Base-by-base conservation (phyloP, 2,888 invertebrate genomes). In the Chorisops tibialis region DNA sequence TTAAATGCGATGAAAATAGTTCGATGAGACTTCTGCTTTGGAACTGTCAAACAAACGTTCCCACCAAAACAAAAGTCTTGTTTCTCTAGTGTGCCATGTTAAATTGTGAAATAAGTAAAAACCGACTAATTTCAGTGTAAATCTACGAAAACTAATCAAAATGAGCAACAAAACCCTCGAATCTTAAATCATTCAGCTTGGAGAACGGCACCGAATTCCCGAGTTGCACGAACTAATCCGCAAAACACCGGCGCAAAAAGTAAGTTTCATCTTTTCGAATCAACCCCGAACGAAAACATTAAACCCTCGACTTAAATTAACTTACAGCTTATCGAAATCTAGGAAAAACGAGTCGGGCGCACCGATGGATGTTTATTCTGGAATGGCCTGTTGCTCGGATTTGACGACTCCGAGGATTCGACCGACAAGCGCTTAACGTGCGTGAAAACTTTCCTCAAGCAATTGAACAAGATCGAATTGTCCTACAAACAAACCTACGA, bases 401-500 rank as follows among this genome's bases (percentile, higher is more conserved):
- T 72, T 52, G 65, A 65, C 5, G 66, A 63, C 9, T 37, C 14
- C 18, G 68, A 68, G 35, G 59, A 47, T 37, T 61, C 69, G 2
- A 68, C 68, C 16, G 68, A 72, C 6, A 77, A 77, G 61, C 72
- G 78, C 11, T 77, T 74, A 59, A 69, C 69, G 1, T 75, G 74
- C 21, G 74, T 77, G 0, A 70, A 70, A 47, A 69, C 71, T 19
- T 72, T 81, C n/a, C 69, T 83, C 4, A 73, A 74, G 21, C 72
- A 75, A 16, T 67, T 82, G 1, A 71, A 75, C 7, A 73, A 69
- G 38, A 69, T 76, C 0, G 78, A 81, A 52, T 68, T 81, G 9
- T 73, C 76, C 11, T 69, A 74, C 35, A 78, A 76, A 37, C 77
- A 80, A 41, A 78, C 77, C 1, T 79, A 81, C 50, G 76, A 79